Base-by-base conservation (phyloP, 2,888 invertebrate genomes). In the Cyrtodaria siliqua region DNA sequence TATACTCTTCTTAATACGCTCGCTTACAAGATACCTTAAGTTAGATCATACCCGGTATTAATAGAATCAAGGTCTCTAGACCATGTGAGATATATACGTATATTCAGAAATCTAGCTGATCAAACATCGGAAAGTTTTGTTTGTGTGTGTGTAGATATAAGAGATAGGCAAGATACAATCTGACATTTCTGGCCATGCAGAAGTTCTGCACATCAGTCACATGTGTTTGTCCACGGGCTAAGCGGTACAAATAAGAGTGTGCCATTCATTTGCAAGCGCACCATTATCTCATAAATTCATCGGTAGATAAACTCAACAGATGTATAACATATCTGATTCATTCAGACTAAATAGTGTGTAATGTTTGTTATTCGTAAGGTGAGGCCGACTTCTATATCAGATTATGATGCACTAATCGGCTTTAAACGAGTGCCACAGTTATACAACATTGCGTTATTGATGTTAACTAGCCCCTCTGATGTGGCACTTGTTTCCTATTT, bases 301-400 rank as follows among this genome's bases (percentile, higher is more conserved):
- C 76, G 49, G 24, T 20, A 66, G 76, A 77, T 77, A 67, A 53
- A 64, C 59, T 60, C 59, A 69, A 77, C 68, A 72, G 77, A 72
- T 77, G 77, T 68, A 69, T 47, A 60, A 55, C 59, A 57, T 63
- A 67, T 77, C 76, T 66, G 49, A 60, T 77, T 72, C 63, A 55
- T 40, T 59, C 61, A 66, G 76, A 67, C 76, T 71, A 71, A 77
- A 71, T 66, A 77, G 47, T 61, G 62, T 61, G 40, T 38, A 49
- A 26, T 23, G 44, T 24, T 38, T 24, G 64, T 44, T 29, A 57
- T 72, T 62, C 29, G 49, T 60, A 57, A 63, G 59, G 67, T 57
- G 64, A 71, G 44, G 57, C 42, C 55, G 70, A 27, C 33, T 47
- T 38, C 59, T 71, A 56, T 50, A 24, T 20, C 29, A 55, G 66